Evolutionary conservation across 2,888 invertebrate genomes (phyloP), one percentile per base, ranked within the genome.

Genomic region (Andrena fulva): DNA sequence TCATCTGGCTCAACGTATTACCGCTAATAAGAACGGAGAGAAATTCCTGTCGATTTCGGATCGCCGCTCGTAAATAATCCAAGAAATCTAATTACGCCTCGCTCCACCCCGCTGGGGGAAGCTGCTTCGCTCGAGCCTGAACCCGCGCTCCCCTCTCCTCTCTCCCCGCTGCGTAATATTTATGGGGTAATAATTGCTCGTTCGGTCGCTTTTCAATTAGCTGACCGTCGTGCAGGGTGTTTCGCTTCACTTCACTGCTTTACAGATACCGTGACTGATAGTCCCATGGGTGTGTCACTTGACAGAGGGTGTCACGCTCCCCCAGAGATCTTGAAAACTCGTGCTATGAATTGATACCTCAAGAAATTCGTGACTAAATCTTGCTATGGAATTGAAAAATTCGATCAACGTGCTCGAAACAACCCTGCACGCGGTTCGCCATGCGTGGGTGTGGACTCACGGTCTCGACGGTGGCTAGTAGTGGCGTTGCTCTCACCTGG

Each of bases 21-120:
- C 84, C 79, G 80, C 82, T 89, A 91, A 91, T 90, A 90, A 90
- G 90, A 85, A 87, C 84, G 80, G 80, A 87, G 83, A 83, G 84
- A 87, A 83, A 87, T 60, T 79, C 60, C 63, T 48, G 77, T 68
- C 82, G 85, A 87, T 86, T 80, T 82, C 74, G 70, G 73, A 62
- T 48, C 50, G 63, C 12, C 50, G 33, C 20, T 62, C 56, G 62
- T 59, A 69, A 74, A 74, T 79, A 79, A 81, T 80, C 50, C 67
- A 31, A 73, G 50, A 31, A 56, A 73, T 73, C 67, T 78, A 67
- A 80, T 80, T 78, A 69, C 52, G n/a, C 6, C n/a, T 7, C 24
- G 33, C 29, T 33, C 33, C 35, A 42, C 27, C 42, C 20, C 20
- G 20, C 20, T 2, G 10, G 48, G 16, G 24, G 64, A 2, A 2